Conservation (phyloP, 2,888 invertebrate species). For the Drosophila merina region DNA sequence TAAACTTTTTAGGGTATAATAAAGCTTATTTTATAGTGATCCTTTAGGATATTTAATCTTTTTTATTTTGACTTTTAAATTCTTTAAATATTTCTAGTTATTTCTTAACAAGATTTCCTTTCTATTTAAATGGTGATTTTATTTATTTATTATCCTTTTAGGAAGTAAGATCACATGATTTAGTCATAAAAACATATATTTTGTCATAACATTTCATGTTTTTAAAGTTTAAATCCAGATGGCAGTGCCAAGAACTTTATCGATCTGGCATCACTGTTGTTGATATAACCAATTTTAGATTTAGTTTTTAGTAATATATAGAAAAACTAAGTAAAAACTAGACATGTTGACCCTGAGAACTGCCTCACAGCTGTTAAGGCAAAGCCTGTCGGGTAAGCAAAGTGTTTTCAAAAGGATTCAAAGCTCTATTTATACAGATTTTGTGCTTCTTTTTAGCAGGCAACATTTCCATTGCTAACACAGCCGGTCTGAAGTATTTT, state of each 20-base stretch:
- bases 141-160: background rate
- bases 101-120: no score
- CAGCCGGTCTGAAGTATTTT: slow-evolving; percentile 88
- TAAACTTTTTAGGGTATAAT: no score
- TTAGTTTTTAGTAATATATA: background rate
- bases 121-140: background rate
- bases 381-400: slow-evolving; percentile 44
- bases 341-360: slow-evolving; percentile 61
- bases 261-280: slow-evolving; percentile 15
- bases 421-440: background rate
- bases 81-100: no score
- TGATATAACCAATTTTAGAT: slow-evolving; percentile 38
- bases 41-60: no score
- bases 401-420: no score
- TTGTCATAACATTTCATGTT: background rate
- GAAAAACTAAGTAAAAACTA: slow-evolving; percentile 18
- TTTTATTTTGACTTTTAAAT: no score
- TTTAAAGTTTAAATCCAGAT: background rate
- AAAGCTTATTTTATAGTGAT: no score
- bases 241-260: background rate
- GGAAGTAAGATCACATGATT: background rate
- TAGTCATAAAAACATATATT: background rate
- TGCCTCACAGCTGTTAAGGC: slow-evolving; percentile 52
- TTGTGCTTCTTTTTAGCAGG: slow-evolving; percentile 34
- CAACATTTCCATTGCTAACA: slow-evolving; percentile 45